Conservation (phyloP, 2,888 invertebrate species). For the Drosophila neonasuta region DNA sequence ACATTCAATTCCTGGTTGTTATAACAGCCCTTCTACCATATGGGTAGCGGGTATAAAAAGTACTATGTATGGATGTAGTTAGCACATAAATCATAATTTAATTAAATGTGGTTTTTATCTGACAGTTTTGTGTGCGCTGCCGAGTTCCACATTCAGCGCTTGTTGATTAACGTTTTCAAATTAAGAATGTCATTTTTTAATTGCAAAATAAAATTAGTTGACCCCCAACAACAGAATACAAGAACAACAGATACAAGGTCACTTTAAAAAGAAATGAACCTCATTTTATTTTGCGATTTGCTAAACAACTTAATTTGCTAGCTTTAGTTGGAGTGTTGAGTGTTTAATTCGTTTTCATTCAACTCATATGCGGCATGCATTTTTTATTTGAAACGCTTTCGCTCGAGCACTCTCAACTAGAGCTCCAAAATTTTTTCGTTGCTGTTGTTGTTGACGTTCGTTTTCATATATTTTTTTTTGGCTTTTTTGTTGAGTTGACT, state of each 20-base stretch:
- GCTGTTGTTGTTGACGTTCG: background rate
- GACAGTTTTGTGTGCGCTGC: background rate
- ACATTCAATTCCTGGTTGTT: no score
- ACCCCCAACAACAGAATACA: background rate
- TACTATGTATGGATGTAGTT: background rate
- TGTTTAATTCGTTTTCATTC: background rate
- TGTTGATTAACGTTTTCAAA: background rate
- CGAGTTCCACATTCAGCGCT: background rate
- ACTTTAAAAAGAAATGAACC: no score
- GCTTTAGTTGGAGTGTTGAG: no score
- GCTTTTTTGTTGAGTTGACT: constrained; percentile 21
- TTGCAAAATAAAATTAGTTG: background rate
- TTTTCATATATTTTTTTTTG: background rate
- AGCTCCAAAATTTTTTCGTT: constrained; percentile 6
- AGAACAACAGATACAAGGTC: background rate
- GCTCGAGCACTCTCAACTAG: constrained; percentile 20
- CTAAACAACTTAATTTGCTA: no score
- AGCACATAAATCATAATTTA: constrained; percentile 10
- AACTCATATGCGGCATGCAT: background rate
- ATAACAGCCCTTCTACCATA: no score
- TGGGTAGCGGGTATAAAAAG: no score
- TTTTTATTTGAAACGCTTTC: constrained; percentile 1
- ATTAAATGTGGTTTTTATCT: constrained; percentile 15
- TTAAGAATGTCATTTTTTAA: background rate
- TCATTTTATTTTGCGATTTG: no score